These are phyloP conservation scores for Chelmon rostratus DNA, from an alignment of 2,797 vertebrate genomes.

Conservation along the genomic window DNA sequence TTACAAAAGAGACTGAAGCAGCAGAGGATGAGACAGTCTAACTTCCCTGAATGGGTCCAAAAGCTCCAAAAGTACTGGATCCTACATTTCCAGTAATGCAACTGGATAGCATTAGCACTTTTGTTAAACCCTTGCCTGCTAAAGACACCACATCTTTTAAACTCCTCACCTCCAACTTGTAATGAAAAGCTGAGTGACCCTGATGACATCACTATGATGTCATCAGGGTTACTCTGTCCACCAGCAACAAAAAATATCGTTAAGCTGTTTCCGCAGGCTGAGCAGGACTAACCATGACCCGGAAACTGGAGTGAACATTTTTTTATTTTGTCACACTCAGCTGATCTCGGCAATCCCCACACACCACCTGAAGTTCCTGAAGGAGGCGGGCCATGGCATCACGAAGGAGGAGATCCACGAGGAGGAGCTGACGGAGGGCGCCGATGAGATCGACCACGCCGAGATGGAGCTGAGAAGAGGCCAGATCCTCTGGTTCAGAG, in stretches of 20 bases:
- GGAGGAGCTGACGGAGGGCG: constrained; percentile 89
- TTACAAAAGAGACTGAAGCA: not conserved
- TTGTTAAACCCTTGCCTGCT: not conserved
- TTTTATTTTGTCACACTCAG: constrained; percentile 72
- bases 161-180: no score
- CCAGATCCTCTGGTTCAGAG: constrained; percentile 99
- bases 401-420: constrained; percentile 92
- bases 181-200: not conserved
- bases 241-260: not conserved
- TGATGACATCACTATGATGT: not conserved
- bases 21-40: not conserved
- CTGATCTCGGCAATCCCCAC: constrained; percentile 93
- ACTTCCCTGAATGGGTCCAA: not conserved
- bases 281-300: not conserved
- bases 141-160: no score
- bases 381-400: constrained; percentile 94
- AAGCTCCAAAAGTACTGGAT: not conserved
- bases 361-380: constrained; percentile 95
- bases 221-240: not conserved
- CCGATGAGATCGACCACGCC: constrained; percentile 95
- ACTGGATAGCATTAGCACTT: not conserved
- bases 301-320: not conserved
- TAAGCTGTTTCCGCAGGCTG: not conserved
- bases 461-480: constrained; percentile 97
- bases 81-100: constrained; percentile 9